Percentiles rank a stretch among this genome's conserved stretches.
phyloP scores from a whole-genome alignment of 2,888 invertebrate genomes.

The Drosophila lacicola region DNA sequence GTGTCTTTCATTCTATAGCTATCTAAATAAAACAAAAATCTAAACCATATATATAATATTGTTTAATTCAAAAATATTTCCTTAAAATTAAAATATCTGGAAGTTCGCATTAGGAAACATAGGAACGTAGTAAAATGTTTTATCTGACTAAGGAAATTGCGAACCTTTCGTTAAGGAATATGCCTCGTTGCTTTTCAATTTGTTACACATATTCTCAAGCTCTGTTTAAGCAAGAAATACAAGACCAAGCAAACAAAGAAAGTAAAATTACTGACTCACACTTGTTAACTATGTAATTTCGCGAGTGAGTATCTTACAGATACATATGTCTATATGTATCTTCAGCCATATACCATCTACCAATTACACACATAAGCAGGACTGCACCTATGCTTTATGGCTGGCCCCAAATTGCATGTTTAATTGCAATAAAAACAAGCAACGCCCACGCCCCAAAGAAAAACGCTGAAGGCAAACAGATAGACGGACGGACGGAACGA shows the following conservation, averaged over 20 bases:
- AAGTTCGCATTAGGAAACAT: too few species aligned
- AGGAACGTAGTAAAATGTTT: too few species aligned
- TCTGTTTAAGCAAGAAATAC: neutral
- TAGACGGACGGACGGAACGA: neutral
- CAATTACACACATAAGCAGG: slow-evolving; percentile 41
- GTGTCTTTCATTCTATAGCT: too few species aligned
- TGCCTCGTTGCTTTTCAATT: neutral
- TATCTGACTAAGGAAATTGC: too few species aligned
- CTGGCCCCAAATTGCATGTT: slow-evolving; percentile 76
- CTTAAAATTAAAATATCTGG: too few species aligned
- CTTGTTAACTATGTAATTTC: neutral
- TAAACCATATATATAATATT: too few species aligned
- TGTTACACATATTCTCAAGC: neutral
- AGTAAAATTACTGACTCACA: slow-evolving; percentile 55
- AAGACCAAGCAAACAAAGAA: slow-evolving; percentile 25
- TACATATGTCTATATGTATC: slow-evolving; percentile 4
- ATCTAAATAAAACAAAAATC: too few species aligned
- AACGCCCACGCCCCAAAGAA: slow-evolving; percentile 51
- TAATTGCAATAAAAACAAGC: slow-evolving; percentile 74
- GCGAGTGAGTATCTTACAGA: slow-evolving; percentile 15
- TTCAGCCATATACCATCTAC: slow-evolving; percentile 12
- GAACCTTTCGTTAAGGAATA: too few species aligned
- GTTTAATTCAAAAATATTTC: too few species aligned
- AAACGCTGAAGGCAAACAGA: slow-evolving; percentile 15
- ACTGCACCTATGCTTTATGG: slow-evolving; percentile 65